A percentile compares a stretch with the other conserved stretches of the same genome.
These are phyloP conservation scores for Incurvaria masculella DNA, from an alignment of 2,888 invertebrate species.

Conservation along the genomic window DNA sequence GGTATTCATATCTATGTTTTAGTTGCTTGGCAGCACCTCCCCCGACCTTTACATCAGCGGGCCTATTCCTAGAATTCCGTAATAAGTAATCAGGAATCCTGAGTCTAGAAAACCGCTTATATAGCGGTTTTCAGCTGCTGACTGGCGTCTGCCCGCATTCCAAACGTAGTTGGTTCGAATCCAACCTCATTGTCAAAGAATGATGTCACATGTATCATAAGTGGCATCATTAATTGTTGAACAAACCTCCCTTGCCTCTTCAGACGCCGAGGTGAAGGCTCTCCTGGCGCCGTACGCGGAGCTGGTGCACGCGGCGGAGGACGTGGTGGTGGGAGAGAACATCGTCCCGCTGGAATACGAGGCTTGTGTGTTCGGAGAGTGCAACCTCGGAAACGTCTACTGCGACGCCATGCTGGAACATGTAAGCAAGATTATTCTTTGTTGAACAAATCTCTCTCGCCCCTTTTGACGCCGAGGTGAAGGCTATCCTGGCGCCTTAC, in stretches of 20 bases:
- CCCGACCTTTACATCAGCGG: not conserved
- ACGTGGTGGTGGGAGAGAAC: constrained; percentile 54
- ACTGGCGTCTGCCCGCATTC: not conserved
- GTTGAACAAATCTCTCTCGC: no score
- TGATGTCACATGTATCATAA: no score
- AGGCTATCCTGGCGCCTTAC: constrained; percentile 60
- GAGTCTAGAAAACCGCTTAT: no score
- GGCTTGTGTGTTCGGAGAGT: constrained; percentile 62
- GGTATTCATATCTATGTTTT: no score
- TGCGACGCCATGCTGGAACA: constrained; percentile 62
- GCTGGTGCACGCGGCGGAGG: constrained; percentile 54
- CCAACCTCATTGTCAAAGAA: no score
- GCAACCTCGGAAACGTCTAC: constrained; percentile 66
- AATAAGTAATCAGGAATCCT: no score
- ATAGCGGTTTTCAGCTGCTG: no score
- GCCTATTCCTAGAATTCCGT: no score
- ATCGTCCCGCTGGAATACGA: constrained; percentile 47
- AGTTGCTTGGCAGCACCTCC: not conserved
- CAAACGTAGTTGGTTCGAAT: not conserved
- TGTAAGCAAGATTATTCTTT: no score
- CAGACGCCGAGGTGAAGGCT: constrained; percentile 57
- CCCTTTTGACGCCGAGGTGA: constrained; percentile 57
- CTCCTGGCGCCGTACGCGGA: constrained; percentile 62
- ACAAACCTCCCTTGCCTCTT: no score
- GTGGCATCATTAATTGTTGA: no score